Evolutionary conservation across 2,797 vertebrate genomes (phyloP).

Genomic region (Cossypha heuglini): DNA sequence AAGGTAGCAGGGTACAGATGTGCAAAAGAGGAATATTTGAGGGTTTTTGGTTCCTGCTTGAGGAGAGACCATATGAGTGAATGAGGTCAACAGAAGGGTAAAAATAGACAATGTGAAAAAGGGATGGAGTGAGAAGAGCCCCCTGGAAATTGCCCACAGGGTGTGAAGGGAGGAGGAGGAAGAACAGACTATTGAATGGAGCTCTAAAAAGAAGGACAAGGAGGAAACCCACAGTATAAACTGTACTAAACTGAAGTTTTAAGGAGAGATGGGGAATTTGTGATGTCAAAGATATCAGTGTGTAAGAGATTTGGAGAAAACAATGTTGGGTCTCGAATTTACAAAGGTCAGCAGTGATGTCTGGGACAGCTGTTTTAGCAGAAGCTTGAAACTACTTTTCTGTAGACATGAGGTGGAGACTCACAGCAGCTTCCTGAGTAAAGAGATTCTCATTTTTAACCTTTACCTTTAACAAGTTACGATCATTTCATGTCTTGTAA

Average conservation of each 20-base stretch:
- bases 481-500: background rate
- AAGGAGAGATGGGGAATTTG: background rate
- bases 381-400: background rate
- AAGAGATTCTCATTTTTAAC: background rate
- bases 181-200: background rate
- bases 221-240: background rate
- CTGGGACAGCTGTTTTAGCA: background rate
- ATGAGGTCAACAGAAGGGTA: background rate
- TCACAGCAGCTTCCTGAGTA: background rate
- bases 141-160: background rate
- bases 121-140: background rate
- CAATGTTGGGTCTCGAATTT: background rate
- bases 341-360: background rate
- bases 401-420: background rate
- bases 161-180: background rate
- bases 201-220: background rate
- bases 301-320: background rate
- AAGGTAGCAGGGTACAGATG: background rate
- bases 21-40: background rate
- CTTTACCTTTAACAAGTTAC: background rate
- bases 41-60: background rate
- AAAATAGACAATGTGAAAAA: background rate
- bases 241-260: background rate
- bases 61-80: background rate
- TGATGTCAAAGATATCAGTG: background rate